Conservation (phyloP, 1,140 invertebrate species). For the Bombus turneri region DNA sequence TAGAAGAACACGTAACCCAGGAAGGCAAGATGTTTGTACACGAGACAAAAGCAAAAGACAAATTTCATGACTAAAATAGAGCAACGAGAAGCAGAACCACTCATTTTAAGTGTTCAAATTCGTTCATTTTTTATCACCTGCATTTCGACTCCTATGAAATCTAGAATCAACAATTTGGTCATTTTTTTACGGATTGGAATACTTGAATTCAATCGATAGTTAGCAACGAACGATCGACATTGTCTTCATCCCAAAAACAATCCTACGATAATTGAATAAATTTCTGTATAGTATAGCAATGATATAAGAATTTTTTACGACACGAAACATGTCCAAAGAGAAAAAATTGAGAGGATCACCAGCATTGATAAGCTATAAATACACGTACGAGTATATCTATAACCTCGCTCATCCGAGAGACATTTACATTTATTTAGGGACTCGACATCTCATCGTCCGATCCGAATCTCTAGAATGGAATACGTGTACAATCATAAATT, state of each 20-base stretch:
- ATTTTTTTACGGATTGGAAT: background rate
- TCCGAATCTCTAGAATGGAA: background rate
- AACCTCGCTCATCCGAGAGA: background rate
- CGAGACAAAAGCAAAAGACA: background rate
- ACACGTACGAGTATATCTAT: no score
- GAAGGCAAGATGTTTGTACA: background rate
- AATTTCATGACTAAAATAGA: background rate
- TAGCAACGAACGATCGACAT: conserved; percentile 10
- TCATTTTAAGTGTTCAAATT: conserved; percentile 7
- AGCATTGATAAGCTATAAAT: background rate
- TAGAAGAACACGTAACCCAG: background rate
- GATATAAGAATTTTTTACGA: background rate
- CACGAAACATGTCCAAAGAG: background rate
- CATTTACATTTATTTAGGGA: conserved; percentile 1
- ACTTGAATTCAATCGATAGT: background rate
- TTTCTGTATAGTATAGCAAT: background rate
- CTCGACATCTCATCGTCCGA: background rate
- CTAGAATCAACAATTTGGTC: background rate
- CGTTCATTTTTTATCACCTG: background rate
- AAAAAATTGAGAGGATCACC: background rate
- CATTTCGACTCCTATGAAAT: background rate
- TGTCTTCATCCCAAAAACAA: background rate
- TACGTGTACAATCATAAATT: conserved; percentile 36
- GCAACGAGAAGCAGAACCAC: conserved; percentile 13
- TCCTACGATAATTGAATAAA: background rate